Evolutionary conservation across 2,888 invertebrate genomes (phyloP), one percentile per base, ranked within the genome.

Genomic region (Diadegma fenestrale): DNA sequence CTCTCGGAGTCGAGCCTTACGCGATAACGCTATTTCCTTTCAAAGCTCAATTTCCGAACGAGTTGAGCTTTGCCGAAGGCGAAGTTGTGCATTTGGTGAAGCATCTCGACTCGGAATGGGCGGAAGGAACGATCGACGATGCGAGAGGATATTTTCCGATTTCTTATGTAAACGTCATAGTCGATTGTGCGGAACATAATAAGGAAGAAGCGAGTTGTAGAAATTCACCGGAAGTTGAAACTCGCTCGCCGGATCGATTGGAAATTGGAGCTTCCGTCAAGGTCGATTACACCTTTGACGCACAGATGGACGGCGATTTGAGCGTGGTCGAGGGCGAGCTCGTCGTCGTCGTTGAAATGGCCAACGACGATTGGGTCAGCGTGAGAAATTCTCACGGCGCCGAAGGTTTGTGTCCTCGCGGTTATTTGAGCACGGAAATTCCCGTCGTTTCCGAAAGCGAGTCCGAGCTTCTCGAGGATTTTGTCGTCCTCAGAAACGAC

Each of bases 251-350:
- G 45, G 71, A 89, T 41, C 75, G 80, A 17, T 80, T 94, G 37
- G 87, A 89, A 12, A 76, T 91, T 37, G 92, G 91, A 45, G 89
- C 90, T 64, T 86, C 86, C 78, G 95, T 94, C 8, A 93, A 91
- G 88, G 95, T 95, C 0, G 93, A 94, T 58, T 94, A 94, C 85
- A 95, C 95, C 73, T 94, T 95, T 81, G 93, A 94, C 30, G 95
- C 95, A 19, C 95, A 95, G 90, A 94, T 95, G 90, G 94, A 94
- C 75, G 95, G 95, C 58, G 95, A 96, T 90, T 90, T 96, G 48
- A 94, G 94, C 87, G 94, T 96, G n/a, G 90, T 89, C 37, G 94
- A 94, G 80, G 95, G 95, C 45, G 95, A 95, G 83, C 91, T 94
- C 8, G 93, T 94, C 3, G 90, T 90, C 2, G 90, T 94, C 41